Percentiles rank a stretch among this genome's conserved stretches.
Evolutionary conservation across 2,113 vertebrate genomes (phyloP).

Genomic region (Nicator chloris): DNA sequence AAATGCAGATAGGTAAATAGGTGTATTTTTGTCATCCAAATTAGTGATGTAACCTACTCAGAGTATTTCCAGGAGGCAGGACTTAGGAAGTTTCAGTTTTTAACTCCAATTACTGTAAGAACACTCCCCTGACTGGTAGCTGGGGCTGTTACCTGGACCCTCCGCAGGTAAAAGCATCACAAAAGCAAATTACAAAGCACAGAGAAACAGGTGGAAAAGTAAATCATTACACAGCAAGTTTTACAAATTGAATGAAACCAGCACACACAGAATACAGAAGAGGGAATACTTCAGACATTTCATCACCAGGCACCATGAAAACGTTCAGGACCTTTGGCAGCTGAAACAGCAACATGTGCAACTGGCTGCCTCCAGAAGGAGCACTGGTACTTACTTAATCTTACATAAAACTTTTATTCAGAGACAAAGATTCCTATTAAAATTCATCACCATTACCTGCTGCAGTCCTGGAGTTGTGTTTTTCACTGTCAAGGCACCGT

Average conservation of each 20-base stretch:
- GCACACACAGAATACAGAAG: not conserved
- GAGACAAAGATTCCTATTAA: conserved; percentile 56
- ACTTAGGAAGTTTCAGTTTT: not conserved
- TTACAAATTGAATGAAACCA: not conserved
- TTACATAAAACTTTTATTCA: conserved; percentile 24
- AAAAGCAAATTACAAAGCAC: not conserved
- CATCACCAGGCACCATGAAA: not conserved
- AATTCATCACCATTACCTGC: conserved; percentile 62
- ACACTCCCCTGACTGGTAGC: not conserved
- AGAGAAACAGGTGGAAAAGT: not conserved
- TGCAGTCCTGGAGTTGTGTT: conserved; percentile 49
- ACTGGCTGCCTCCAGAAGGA: not conserved
- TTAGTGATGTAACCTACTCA: not conserved
- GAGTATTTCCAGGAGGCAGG: not conserved
- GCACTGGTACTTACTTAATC: not conserved
- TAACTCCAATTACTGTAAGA: not conserved
- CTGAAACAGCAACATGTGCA: not conserved
- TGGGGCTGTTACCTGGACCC: not conserved
- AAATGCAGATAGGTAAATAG: not conserved
- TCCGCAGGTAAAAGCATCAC: not conserved
- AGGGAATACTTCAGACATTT: not conserved
- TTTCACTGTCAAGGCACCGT: not conserved
- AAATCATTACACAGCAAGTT: not conserved
- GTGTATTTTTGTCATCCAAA: not conserved
- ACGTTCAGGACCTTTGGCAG: not conserved